phyloP scores from a whole-genome alignment of 2,888 invertebrate genomes.

The Smittia aterrima region DNA sequence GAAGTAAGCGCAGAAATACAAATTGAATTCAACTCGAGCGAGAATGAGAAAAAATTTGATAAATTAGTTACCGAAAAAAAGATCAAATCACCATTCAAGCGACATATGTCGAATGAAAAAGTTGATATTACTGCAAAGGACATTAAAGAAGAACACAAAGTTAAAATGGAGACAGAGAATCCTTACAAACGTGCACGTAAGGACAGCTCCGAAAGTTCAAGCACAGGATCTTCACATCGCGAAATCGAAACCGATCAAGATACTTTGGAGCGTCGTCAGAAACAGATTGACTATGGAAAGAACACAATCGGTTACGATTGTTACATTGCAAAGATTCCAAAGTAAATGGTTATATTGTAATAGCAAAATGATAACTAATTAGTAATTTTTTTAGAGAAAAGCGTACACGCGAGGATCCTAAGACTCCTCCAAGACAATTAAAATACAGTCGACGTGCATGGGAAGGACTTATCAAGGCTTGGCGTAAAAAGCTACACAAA shows the following conservation, averaged over 20 bases:
- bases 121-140: constrained; percentile 44
- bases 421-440: constrained; percentile 81
- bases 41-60: constrained; percentile 52
- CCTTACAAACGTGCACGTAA: constrained; percentile 26
- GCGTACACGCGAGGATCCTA: constrained; percentile 72
- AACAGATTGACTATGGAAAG: constrained; percentile 94
- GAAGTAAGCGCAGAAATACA: background rate
- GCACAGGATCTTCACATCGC: constrained; percentile 44
- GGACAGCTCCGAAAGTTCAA: constrained; percentile 48
- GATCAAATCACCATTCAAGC: constrained; percentile 52
- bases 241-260: constrained; percentile 70
- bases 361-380: background rate
- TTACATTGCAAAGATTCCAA: constrained; percentile 67
- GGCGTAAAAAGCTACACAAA: constrained; percentile 80
- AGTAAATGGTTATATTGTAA: constrained; percentile 57
- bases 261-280: constrained; percentile 75
- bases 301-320: constrained; percentile 84
- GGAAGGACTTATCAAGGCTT: constrained; percentile 83
- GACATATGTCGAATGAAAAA: constrained; percentile 49
- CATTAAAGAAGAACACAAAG: background rate
- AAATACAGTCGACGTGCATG: constrained; percentile 91
- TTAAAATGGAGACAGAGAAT: background rate
- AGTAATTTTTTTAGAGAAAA: constrained; percentile 57
- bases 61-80: constrained; percentile 52
- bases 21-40: background rate